Conservation (phyloP, 2,797 vertebrate genomes). For the Crenichthys baileyi region DNA sequence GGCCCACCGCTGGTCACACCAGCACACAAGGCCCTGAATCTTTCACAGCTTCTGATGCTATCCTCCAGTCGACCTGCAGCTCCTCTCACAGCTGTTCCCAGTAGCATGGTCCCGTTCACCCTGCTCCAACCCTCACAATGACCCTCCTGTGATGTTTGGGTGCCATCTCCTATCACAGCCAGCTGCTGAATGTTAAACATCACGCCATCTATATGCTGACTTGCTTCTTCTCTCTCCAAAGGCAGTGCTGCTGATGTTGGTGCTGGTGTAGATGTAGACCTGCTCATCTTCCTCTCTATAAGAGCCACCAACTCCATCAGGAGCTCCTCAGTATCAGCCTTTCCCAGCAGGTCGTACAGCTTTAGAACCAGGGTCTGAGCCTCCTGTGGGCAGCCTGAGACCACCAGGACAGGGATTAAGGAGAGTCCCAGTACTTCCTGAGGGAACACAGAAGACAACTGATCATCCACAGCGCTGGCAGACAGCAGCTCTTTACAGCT, state of each 20-base stretch:
- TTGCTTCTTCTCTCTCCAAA: conserved; percentile 20
- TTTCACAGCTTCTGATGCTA: conserved; percentile 71
- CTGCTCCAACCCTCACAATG: conserved; percentile 74
- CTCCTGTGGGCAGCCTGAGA: conserved; percentile 77
- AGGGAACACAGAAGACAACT: conserved; percentile 61
- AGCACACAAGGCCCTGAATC: conserved; percentile 76
- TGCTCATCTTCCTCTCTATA: conserved; percentile 63
- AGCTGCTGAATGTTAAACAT: conserved; percentile 82
- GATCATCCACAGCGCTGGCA: conserved; percentile 72
- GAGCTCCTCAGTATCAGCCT: conserved; percentile 72
- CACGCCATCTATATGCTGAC: conserved; percentile 66
- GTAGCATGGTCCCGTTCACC: conserved; percentile 65
- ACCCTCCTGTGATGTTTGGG: conserved; percentile 11
- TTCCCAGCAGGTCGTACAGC: conserved; percentile 77
- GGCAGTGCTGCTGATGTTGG: conserved; percentile 15
- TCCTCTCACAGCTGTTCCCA: conserved; percentile 53
- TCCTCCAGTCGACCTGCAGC: conserved; percentile 51
- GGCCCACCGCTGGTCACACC: conserved; percentile 64
- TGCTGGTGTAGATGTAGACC: conserved; percentile 23
- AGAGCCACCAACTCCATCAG: conserved; percentile 75
- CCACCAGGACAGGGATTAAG: conserved; percentile 81
- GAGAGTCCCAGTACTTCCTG: conserved; percentile 83
- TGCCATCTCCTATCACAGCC: conserved; percentile 19
- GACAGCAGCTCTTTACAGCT: conserved; percentile 81
- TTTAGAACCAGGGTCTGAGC: conserved; percentile 68